These are phyloP conservation scores for Paraescarpia echinospica DNA, from an alignment of 1,140 invertebrate species.

Conservation along the genomic window DNA sequence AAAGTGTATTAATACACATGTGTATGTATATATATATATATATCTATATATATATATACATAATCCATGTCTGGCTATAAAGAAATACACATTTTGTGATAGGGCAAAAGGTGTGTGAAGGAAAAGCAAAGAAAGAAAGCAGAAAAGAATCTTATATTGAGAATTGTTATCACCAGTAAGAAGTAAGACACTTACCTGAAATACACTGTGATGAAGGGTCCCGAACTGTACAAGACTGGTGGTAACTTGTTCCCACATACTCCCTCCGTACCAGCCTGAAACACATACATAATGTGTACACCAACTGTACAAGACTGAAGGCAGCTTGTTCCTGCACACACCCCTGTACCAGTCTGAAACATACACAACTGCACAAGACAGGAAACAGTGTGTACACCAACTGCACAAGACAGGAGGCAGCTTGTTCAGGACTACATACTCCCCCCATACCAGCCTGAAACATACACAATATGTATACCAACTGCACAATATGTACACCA, in stretches of 20 bases:
- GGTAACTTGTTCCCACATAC: conserved; percentile 18
- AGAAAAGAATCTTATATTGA: too few relatives aligned
- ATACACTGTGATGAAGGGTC: conserved; percentile 18
- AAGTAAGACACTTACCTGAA: conserved; percentile 21
- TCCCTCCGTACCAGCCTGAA: conserved; percentile 19
- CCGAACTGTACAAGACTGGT: conserved; percentile 15
- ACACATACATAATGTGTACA: conserved; percentile 12
- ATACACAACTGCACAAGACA: too few relatives aligned
- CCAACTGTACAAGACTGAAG: conserved; percentile 4
- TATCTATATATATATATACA: too few relatives aligned
- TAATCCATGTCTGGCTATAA: too few relatives aligned
- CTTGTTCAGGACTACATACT: too few relatives aligned
- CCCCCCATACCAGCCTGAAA: conserved; percentile 20
- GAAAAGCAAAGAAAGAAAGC: too few relatives aligned
- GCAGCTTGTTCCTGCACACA: not conserved
- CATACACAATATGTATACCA: conserved; percentile 11
- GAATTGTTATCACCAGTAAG: too few relatives aligned
- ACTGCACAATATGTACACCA: not conserved
- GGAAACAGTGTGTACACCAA: not conserved
- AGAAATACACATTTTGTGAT: too few relatives aligned
- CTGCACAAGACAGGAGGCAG: too few relatives aligned
- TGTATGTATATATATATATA: too few relatives aligned
- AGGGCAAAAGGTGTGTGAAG: too few relatives aligned
- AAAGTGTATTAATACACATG: too few relatives aligned
- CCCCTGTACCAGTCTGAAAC: conserved; percentile 10